Base-by-base conservation (phyloP, 2,113 vertebrate genomes). In the Dascyllus trimaculatus region DNA sequence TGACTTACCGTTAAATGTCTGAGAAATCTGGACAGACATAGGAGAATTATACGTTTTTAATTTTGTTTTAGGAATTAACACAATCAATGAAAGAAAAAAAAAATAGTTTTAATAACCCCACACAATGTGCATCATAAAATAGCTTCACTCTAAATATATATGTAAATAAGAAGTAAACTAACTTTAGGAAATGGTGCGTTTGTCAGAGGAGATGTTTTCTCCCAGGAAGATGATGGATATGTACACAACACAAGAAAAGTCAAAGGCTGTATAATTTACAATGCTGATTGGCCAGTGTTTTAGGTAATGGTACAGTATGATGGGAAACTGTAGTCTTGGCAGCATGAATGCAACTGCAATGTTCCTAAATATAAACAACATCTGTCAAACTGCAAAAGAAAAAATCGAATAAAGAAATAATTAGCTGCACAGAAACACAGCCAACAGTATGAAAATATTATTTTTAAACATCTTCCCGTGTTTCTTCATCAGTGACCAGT, bases 61-160 rank as follows among this genome's bases (percentile, higher is more conserved):
- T n/a, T n/a, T n/a, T n/a, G n/a, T n/a, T n/a, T n/a, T n/a, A n/a
- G n/a, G n/a, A n/a, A n/a, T n/a, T n/a, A n/a, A n/a, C n/a, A n/a
- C n/a, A n/a, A n/a, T n/a, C n/a, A n/a, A n/a, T n/a, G 32, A 53
- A 48, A 48, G 7, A 18, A 18, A 18, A 49, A 49, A 49, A 49
- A 40, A 40, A n/a, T n/a, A n/a, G n/a, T n/a, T n/a, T n/a, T n/a
- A n/a, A n/a, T n/a, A n/a, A n/a, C n/a, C 4, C 35, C 38, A 13
- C 38, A 78, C 24, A 2, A 48, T 54, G 78, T 48, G 54, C 85
- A 88, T 76, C 38, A 48, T 54, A 64, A 63, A 81, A 86, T 52
- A 71, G 70, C 49, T 71, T 66, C 52, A 58, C 67, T 80, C 45
- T 58, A 77, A 89, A 88, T 89, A 88, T 91, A 93, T 93, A 92